Evolutionary conservation across 2,797 vertebrate genomes (phyloP).

Genomic region (Austrolebias charrua): DNA sequence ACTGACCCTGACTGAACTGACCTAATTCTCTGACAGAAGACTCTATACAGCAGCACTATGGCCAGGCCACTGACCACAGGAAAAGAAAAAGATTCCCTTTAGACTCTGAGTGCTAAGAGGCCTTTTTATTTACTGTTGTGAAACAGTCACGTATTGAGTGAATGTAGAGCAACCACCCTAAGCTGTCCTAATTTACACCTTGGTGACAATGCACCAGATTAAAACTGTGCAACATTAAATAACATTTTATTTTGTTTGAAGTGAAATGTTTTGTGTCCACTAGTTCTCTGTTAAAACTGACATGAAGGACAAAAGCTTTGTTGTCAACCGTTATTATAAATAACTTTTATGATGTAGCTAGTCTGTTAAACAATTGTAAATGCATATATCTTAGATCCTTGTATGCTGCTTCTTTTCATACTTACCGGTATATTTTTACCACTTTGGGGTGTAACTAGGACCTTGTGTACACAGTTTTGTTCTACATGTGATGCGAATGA

Average conservation of each 20-base stretch:
- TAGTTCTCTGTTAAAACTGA: neutral
- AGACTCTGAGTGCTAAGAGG: conserved; percentile 54
- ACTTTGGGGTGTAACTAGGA: too few relatives aligned
- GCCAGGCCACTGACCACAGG: conserved; percentile 52
- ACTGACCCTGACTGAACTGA: conserved; percentile 76
- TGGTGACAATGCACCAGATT: conserved; percentile 9
- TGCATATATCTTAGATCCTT: too few relatives aligned
- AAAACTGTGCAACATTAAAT: conserved; percentile 2
- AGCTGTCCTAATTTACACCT: conserved; percentile 5
- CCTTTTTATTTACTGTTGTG: conserved; percentile 19
- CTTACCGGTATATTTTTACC: too few relatives aligned
- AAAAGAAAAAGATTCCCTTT: conserved; percentile 36
- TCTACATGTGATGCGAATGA: too few relatives aligned
- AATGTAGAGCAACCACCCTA: conserved; percentile 12
- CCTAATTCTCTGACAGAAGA: conserved; percentile 72
- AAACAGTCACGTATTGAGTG: conserved; percentile 8
- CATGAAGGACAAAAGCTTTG: too few relatives aligned
- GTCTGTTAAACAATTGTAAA: too few relatives aligned
- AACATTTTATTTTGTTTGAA: conserved; percentile 11
- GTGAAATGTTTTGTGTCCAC: neutral
- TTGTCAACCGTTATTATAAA: too few relatives aligned
- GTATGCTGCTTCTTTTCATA: too few relatives aligned
- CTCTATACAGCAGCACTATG: conserved; percentile 53
- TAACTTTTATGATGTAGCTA: too few relatives aligned
- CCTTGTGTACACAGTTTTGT: too few relatives aligned